These are phyloP conservation scores for Craseonycteris thonglongyai DNA, from an alignment of 2,113 vertebrate species.

Conservation along the genomic window DNA sequence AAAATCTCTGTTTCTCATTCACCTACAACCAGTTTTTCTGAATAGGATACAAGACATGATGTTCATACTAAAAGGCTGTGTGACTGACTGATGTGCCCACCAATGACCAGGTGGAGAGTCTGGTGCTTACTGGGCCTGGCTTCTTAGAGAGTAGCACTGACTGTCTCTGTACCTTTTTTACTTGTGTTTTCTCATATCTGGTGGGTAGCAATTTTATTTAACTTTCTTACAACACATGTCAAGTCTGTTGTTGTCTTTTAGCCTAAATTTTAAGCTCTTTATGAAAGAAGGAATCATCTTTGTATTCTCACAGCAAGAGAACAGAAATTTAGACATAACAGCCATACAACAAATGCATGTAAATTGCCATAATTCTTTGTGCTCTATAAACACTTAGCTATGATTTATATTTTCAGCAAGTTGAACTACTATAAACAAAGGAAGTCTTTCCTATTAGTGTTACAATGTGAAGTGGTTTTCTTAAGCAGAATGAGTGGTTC, in stretches of 20 bases:
- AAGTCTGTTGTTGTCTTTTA: neutral
- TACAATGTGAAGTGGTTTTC: neutral
- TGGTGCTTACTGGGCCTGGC: neutral
- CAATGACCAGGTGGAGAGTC: neutral
- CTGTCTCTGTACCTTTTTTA: neutral
- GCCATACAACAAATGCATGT: neutral
- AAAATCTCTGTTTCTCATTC: neutral
- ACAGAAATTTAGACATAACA: neutral
- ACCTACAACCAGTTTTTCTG: neutral
- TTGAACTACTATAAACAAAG: neutral
- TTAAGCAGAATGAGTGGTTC: neutral
- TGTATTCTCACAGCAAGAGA: neutral
- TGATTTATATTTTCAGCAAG: neutral
- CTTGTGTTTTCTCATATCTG: neutral
- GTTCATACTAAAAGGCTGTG: neutral
- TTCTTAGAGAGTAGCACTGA: neutral
- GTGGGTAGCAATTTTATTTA: neutral
- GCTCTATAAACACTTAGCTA: neutral
- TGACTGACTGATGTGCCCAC: neutral
- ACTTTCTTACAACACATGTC: neutral
- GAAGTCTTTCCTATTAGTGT: neutral
- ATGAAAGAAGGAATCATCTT: neutral
- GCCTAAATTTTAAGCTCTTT: conserved; percentile 11
- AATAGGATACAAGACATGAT: neutral
- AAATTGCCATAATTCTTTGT: neutral